Evolutionary conservation across 2,888 invertebrate species (phyloP), one percentile per base, ranked within the genome.

Genomic region (Helicoverpa assulta): DNA sequence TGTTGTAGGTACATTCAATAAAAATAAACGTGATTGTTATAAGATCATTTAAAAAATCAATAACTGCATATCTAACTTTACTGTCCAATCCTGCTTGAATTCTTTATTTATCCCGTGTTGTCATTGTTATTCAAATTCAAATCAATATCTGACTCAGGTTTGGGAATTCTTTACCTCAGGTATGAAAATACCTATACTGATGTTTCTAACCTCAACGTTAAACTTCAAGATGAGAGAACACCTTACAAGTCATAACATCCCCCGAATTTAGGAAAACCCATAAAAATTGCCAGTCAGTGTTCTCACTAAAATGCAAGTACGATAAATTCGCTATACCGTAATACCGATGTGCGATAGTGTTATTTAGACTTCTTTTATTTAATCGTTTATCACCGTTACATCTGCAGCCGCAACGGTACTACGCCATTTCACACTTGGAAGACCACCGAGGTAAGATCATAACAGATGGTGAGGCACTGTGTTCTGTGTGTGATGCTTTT

Each of bases 361-460:
- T 72, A 73, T 80, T 84, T 72, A 79, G 65, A 82, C 62, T 76
- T 85, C 73, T 82, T 84, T 84, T 80, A 84, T 80, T 79, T 81
- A 81, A 80, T 73, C 77, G 76, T 65, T 73, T 66, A 73, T 74
- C 77, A 85, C 86, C 86, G 86, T 86, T 86, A 86, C 77, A 72
- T 76, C 74, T 75, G 72, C 62, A 64, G 74, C 68, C 72, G 68
- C 78, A 85, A 86, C 86, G 86, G 86, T 85, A 86, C 79, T 56
- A 70, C 53, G 74, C 71, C 81, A 85, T 86, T 86, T 86, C 86
- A 86, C 86, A 86, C 85, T 85, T 79, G 81, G 82, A 52, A 72
- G 83, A 80, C 70, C 84, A 82, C 76, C 68, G 78, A 60, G 67
- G 64, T 63, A 63, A 80, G 70, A 82, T 76, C 67, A 72, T 66